Conservation (phyloP, 2,113 vertebrate genomes). For the Neodontobutis hainanensis region DNA sequence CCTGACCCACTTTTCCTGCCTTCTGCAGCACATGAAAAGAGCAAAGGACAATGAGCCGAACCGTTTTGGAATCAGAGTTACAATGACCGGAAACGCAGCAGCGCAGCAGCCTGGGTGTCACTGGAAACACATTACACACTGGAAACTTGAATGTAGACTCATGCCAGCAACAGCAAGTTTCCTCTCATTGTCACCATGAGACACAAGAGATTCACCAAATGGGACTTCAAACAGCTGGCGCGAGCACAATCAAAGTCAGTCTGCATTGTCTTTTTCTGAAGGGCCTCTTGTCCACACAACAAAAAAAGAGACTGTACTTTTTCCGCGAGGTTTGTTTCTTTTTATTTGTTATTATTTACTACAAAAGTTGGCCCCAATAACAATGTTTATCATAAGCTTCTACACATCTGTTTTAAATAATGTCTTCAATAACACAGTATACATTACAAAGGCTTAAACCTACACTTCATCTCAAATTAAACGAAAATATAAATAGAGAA, state of each 20-base stretch:
- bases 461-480: too few relatives aligned
- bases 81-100: conserved; percentile 78
- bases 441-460: too few relatives aligned
- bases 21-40: conserved; percentile 76
- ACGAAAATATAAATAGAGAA: too few relatives aligned
- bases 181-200: conserved; percentile 60
- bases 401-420: too few relatives aligned
- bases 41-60: conserved; percentile 69
- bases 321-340: too few relatives aligned
- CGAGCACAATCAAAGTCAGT: background rate
- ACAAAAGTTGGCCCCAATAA: too few relatives aligned
- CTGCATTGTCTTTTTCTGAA: background rate
- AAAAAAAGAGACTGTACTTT: too few relatives aligned
- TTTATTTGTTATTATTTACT: too few relatives aligned
- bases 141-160: conserved; percentile 52
- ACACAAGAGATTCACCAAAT: conserved; percentile 43
- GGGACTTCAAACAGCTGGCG: conserved; percentile 33
- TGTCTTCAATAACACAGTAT: too few relatives aligned
- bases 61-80: conserved; percentile 65
- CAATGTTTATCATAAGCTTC: too few relatives aligned
- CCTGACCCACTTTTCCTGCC: conserved; percentile 73
- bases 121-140: conserved; percentile 61
- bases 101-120: conserved; percentile 65
- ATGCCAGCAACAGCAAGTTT: conserved; percentile 25
- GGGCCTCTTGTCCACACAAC: background rate